phyloP scores from a whole-genome alignment of 1,140 invertebrate genomes.

The Mya arenaria region DNA sequence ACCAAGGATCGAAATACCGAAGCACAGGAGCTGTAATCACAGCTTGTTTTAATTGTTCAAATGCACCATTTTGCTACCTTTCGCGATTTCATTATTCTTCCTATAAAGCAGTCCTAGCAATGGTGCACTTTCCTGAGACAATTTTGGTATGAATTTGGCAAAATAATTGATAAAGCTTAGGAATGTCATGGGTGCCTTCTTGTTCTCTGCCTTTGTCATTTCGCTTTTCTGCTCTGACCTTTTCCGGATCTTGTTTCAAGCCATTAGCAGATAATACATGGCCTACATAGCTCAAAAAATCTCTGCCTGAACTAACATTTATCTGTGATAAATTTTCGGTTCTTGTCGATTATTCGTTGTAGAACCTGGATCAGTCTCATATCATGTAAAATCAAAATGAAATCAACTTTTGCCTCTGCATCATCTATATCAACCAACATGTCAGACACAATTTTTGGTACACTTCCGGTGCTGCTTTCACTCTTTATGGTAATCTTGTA shows the following conservation, averaged over 20 bases:
- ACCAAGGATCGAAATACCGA: conserved; percentile 20
- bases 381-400: conserved; percentile 75
- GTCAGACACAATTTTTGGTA: conserved; percentile 75
- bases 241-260: conserved; percentile 76
- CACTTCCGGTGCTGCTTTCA: conserved; percentile 61
- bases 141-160: conserved; percentile 9
- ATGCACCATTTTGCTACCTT: neutral
- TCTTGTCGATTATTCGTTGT: conserved; percentile 44
- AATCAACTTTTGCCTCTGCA: conserved; percentile 77
- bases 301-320: conserved; percentile 58
- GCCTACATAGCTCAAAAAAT: conserved; percentile 74
- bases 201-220: conserved; percentile 68
- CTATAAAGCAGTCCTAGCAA: neutral
- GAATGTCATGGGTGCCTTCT: conserved; percentile 56
- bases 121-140: neutral
- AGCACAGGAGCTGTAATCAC: conserved; percentile 33
- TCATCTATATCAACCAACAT: conserved; percentile 75
- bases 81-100: conserved; percentile 2
- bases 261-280: conserved; percentile 74
- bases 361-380: conserved; percentile 53
- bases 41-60: conserved; percentile 26
- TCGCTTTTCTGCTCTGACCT: conserved; percentile 73
- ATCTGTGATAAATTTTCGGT: conserved; percentile 33
- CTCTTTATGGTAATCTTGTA: conserved; percentile 71
- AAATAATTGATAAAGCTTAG: conserved; percentile 61